These are phyloP conservation scores for Drosophila barbarae DNA, from an alignment of 2,888 invertebrate genomes.

Conservation along the genomic window DNA sequence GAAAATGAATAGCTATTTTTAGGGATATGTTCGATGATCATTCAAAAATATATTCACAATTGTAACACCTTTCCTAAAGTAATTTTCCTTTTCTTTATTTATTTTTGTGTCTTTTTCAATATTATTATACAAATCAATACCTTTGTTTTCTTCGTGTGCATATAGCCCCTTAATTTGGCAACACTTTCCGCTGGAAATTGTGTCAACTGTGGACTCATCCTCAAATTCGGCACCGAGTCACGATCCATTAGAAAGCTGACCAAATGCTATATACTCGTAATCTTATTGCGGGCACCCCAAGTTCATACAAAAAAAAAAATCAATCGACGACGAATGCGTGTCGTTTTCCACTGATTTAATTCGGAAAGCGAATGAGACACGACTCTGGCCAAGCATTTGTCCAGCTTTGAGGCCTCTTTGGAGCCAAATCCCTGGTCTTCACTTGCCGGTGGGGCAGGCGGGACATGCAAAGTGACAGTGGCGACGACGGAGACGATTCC, in stretches of 20 bases:
- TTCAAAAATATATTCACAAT: background rate
- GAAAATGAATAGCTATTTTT: background rate
- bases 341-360: slow-evolving; percentile 58
- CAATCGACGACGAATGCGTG: slow-evolving; percentile 41
- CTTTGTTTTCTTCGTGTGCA: background rate
- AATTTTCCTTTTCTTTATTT: background rate
- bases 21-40: background rate
- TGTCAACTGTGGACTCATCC: slow-evolving; percentile 61
- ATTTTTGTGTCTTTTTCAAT: background rate
- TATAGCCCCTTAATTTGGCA: slow-evolving; percentile 27
- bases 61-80: background rate
- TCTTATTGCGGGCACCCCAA: slow-evolving; percentile 59
- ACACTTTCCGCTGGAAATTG: slow-evolving; percentile 54
- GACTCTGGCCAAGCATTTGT: slow-evolving; percentile 51
- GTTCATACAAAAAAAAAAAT: slow-evolving; percentile 1
- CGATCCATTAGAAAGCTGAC: slow-evolving; percentile 68
- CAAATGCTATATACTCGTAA: slow-evolving; percentile 37
- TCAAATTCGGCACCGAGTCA: slow-evolving; percentile 58
- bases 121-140: background rate
- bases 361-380: slow-evolving; percentile 53
- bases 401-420: slow-evolving; percentile 18
- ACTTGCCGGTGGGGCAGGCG: slow-evolving; percentile 56
- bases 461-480: slow-evolving; percentile 74
- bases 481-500: slow-evolving; percentile 58
- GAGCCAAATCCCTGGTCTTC: slow-evolving; percentile 45